These are phyloP conservation scores for Strix aluco DNA, from an alignment of 2,113 vertebrate genomes.

Conservation along the genomic window DNA sequence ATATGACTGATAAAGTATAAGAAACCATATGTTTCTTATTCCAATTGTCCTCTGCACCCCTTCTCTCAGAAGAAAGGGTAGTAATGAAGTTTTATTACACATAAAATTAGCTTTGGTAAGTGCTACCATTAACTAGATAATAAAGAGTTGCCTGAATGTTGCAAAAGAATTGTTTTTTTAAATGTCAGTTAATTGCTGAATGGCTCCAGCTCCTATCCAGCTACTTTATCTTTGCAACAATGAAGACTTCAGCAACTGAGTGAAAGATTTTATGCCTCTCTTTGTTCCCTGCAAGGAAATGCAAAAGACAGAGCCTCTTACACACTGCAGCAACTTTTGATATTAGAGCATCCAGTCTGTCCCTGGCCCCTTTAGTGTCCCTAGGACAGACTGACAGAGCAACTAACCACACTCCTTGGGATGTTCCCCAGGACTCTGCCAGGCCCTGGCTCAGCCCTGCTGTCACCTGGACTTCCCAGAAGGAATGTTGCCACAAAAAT, in stretches of 20 bases:
- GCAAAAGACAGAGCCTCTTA: neutral
- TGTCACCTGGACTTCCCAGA: neutral
- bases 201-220: slow-evolving; percentile 19
- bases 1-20: neutral
- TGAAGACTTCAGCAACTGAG: neutral
- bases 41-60: slow-evolving; percentile 51
- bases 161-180: slow-evolving; percentile 70
- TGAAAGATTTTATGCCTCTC: neutral
- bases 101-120: slow-evolving; percentile 73
- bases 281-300: neutral
- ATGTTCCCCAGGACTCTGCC: neutral
- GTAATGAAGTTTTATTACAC: slow-evolving; percentile 77
- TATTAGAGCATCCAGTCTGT: neutral
- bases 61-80: slow-evolving; percentile 44
- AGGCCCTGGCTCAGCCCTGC: neutral
- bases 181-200: slow-evolving; percentile 60
- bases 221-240: slow-evolving; percentile 15
- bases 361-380: neutral
- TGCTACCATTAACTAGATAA: slow-evolving; percentile 71
- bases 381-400: neutral
- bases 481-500: neutral
- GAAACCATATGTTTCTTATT: slow-evolving; percentile 27
- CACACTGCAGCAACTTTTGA: neutral
- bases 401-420: neutral
- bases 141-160: slow-evolving; percentile 67